Conservation (phyloP, 2,888 invertebrate species). For the Orthonychiurus folsomi region DNA sequence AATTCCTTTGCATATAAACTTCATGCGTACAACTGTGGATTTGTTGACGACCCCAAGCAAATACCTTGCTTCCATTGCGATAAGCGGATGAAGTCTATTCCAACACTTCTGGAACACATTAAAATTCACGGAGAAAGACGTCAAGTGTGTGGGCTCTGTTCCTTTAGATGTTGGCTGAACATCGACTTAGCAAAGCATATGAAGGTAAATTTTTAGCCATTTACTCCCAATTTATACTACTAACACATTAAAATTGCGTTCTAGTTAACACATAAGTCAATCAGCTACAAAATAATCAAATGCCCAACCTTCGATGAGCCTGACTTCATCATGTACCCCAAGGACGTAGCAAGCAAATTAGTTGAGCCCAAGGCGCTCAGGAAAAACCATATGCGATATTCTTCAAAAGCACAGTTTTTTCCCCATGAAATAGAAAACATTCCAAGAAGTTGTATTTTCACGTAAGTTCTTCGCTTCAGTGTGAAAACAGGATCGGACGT, state of each 20-base stretch:
- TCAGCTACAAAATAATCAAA: constrained; percentile 34
- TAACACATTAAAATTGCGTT: too few relatives aligned
- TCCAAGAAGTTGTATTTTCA: background rate
- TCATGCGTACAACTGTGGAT: constrained; percentile 43
- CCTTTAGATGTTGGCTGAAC: constrained; percentile 41
- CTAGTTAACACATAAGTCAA: constrained; percentile 36
- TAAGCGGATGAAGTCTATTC: constrained; percentile 45
- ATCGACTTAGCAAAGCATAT: constrained; percentile 35
- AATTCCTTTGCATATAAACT: constrained; percentile 44
- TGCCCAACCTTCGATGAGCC: constrained; percentile 33
- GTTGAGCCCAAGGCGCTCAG: constrained; percentile 17
- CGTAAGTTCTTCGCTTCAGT: background rate
- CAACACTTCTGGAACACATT: constrained; percentile 52
- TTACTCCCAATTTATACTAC: too few relatives aligned
- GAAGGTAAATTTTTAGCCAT: constrained; percentile 24
- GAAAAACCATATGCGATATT: constrained; percentile 24
- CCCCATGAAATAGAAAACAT: constrained; percentile 53
- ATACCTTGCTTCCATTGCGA: constrained; percentile 50
- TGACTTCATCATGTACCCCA: constrained; percentile 36
- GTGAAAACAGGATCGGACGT: background rate
- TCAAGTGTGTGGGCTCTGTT: constrained; percentile 55
- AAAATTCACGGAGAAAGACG: constrained; percentile 53
- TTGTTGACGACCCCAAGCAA: constrained; percentile 41
- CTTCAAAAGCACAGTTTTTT: constrained; percentile 43
- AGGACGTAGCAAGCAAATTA: constrained; percentile 30